Evolutionary conservation across 2,888 invertebrate genomes (phyloP), one percentile per base, ranked within the genome.

Genomic region (Drosophila emarginata): DNA sequence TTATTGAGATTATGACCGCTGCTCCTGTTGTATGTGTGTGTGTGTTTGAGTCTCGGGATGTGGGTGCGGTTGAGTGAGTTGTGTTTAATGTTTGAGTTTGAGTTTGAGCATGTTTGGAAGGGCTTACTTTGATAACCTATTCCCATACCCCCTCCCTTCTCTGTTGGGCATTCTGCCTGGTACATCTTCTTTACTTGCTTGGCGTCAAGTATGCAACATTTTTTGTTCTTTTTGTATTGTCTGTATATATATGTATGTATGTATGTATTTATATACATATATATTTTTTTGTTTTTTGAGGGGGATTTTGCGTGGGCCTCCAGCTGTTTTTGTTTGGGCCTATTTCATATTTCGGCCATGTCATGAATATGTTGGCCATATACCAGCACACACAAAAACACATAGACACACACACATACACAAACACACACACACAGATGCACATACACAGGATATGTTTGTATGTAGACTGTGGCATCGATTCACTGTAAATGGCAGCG

Each of bases 61-160:
- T 83, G 81, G 82, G 84, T 79, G 87, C 74, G 84, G 88, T 75
- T 83, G 88, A 88, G 87, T 73, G 75, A 73, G 67, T 64, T 68
- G n/a, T 5, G 23, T 36, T 60, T 14, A 21, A 6, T 36, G 59
- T 50, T 50, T 60, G 59, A 60, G 59, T 50, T 50, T 60, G 59
- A 60, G 59, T 51, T 60, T 18, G 59, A 64, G 62, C 21, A 51
- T n/a, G 18, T 56, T 64, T 45, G 65, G 26, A 59, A 50, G 39
- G 15, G 37, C 65, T 40, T 37, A 53, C 53, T 50, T 40, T 70
- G 23, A 50, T 14, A 18, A 58, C 21, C 32, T 26, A 45, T 21
- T 23, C 32, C 14, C 14, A n/a, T 2, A 3, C n/a, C 12, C 12
- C 45, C 26, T 15, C 15, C 32, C 4, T 21, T 37, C 21, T 37